phyloP scores from a whole-genome alignment of 2,797 vertebrate genomes.

The Craterocephalus amniculus region DNA sequence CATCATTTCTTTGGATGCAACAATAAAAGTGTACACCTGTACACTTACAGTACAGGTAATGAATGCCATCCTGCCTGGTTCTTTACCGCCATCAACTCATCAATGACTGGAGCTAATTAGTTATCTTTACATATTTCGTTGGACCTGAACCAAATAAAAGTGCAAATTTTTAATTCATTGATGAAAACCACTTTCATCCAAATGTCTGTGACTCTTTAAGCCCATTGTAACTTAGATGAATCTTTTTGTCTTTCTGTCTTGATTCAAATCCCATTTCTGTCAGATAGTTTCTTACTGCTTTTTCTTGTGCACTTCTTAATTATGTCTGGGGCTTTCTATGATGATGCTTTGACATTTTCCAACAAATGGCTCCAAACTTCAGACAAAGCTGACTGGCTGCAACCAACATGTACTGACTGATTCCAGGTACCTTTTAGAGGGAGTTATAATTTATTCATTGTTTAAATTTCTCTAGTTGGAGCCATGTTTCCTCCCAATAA shows the following conservation, averaged over 20 bases:
- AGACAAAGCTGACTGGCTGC: background rate
- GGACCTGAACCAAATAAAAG: no score
- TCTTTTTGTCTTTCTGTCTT: background rate
- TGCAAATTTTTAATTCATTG: no score
- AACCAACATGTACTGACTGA: background rate
- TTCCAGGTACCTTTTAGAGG: background rate
- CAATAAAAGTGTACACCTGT: background rate
- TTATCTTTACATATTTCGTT: no score
- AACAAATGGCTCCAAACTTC: background rate
- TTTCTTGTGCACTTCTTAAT: background rate
- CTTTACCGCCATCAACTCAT: background rate
- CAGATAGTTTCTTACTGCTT: no score
- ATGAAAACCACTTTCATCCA: no score
- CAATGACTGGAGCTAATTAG: background rate
- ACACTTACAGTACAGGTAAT: background rate
- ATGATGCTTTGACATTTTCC: background rate
- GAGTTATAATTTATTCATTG: background rate
- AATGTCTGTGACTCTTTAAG: no score
- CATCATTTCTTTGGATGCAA: background rate
- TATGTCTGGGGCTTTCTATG: background rate
- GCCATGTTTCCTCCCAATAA: background rate
- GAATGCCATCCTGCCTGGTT: background rate
- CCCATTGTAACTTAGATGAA: background rate
- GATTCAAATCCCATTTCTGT: no score
- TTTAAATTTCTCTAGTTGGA: background rate